Evolutionary conservation across 2,888 invertebrate genomes (phyloP).

Genomic region (Amaurobius ferox): DNA sequence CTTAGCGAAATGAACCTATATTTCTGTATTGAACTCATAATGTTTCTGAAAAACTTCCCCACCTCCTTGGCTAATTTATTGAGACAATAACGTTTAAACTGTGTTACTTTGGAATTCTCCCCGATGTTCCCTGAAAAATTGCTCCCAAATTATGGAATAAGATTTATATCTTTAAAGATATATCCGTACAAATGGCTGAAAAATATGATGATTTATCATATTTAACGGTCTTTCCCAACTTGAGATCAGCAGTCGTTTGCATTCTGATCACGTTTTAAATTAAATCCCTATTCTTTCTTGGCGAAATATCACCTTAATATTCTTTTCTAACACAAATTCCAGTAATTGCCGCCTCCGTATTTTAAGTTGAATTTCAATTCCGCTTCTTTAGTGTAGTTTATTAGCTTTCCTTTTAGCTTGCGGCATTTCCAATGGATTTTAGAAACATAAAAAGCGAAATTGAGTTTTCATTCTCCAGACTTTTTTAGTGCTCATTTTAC

Average conservation of each 20-base stretch:
- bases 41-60: too few species aligned
- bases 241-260: constrained; percentile 23
- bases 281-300: constrained; percentile 31
- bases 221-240: neutral
- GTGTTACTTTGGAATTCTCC: neutral
- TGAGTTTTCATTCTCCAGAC: too few species aligned
- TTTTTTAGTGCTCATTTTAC: too few species aligned
- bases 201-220: constrained; percentile 12
- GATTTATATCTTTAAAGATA: constrained; percentile 2
- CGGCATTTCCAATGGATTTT: neutral
- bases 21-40: too few species aligned
- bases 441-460: neutral
- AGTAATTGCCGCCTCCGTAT: neutral
- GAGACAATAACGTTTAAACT: neutral
- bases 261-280: constrained; percentile 50
- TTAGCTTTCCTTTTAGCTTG: neutral
- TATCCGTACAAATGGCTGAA: neutral
- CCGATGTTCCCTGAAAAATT: neutral
- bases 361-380: neutral
- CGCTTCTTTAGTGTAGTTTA: neutral
- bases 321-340: neutral
- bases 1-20: too few species aligned
- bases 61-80: neutral
- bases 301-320: constrained; percentile 29
- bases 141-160: neutral